Conservation (phyloP, 2,113 vertebrate genomes). For the Oryzias curvinotus region DNA sequence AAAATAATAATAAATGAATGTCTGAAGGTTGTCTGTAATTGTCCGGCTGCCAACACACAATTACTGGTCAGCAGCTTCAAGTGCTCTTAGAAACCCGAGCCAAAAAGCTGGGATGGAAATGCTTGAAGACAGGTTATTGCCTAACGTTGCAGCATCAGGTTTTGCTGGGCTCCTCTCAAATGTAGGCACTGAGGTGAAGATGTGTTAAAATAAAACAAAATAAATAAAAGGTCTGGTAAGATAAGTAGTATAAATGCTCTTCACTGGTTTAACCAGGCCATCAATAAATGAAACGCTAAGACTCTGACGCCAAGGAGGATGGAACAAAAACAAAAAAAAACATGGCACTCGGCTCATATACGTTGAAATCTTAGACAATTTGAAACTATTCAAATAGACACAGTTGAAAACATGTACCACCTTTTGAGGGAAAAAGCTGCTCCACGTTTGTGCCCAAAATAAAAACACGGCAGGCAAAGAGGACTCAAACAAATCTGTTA, state of each 20-base stretch:
- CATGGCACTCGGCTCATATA: constrained; percentile 62
- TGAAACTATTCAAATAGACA: constrained; percentile 48
- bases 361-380: constrained; percentile 73
- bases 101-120: constrained; percentile 26
- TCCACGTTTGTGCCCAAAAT: constrained; percentile 19
- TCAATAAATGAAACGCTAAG: background rate
- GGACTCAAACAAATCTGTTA: constrained; percentile 16
- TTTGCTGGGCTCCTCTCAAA: constrained; percentile 75
- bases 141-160: constrained; percentile 75
- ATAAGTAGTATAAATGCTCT: constrained; percentile 74
- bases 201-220: constrained; percentile 73
- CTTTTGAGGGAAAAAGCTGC: constrained; percentile 34
- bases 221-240: constrained; percentile 72
- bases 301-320: constrained; percentile 13
- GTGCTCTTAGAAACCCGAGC: constrained; percentile 33
- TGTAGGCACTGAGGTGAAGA: constrained; percentile 94
- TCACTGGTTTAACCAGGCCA: background rate
- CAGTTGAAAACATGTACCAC: constrained; percentile 56
- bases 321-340: constrained; percentile 20
- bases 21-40: background rate
- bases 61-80: constrained; percentile 12
- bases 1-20: background rate
- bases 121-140: constrained; percentile 68
- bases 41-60: background rate
- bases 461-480: constrained; percentile 1